A percentile compares a stretch with the other conserved stretches of the same genome.
Evolutionary conservation across 2,113 vertebrate species (phyloP).

Genomic region (Leptobrachium ailaonicum): DNA sequence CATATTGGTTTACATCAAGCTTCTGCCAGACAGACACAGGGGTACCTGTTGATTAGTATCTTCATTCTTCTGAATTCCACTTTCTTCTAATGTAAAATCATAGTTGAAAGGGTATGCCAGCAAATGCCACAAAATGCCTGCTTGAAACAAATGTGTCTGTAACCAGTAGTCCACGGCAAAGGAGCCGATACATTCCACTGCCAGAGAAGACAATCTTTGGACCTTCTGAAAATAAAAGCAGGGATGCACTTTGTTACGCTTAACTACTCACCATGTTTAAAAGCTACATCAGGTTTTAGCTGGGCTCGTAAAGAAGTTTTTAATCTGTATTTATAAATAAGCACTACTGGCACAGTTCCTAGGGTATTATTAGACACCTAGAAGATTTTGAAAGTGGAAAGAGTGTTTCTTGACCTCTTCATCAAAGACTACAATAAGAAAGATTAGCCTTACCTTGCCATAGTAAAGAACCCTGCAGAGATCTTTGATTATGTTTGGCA

Average conservation of each 20-base stretch:
- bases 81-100: constrained; percentile 96
- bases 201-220: constrained; percentile 83
- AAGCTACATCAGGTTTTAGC: too few relatives aligned
- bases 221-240: constrained; percentile 69
- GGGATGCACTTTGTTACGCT: not conserved
- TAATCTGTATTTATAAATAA: too few relatives aligned
- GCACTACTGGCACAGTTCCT: too few relatives aligned
- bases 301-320: too few relatives aligned
- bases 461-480: constrained; percentile 91
- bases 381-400: too few relatives aligned
- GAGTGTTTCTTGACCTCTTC: too few relatives aligned
- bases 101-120: constrained; percentile 93
- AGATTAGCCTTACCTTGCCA: constrained; percentile 77
- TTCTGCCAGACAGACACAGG: too few relatives aligned
- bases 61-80: constrained; percentile 91
- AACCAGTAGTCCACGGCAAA: constrained; percentile 96
- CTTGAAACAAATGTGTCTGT: constrained; percentile 92
- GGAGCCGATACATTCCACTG: constrained; percentile 91
- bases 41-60: constrained; percentile 93
- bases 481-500: constrained; percentile 91
- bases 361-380: too few relatives aligned
- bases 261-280: too few relatives aligned
- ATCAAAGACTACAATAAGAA: not conserved
- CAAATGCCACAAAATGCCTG: constrained; percentile 93
- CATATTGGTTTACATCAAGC: too few relatives aligned